Evolutionary conservation across 2,113 vertebrate genomes (phyloP).

Genomic region (Typhlomys cinereus): DNA sequence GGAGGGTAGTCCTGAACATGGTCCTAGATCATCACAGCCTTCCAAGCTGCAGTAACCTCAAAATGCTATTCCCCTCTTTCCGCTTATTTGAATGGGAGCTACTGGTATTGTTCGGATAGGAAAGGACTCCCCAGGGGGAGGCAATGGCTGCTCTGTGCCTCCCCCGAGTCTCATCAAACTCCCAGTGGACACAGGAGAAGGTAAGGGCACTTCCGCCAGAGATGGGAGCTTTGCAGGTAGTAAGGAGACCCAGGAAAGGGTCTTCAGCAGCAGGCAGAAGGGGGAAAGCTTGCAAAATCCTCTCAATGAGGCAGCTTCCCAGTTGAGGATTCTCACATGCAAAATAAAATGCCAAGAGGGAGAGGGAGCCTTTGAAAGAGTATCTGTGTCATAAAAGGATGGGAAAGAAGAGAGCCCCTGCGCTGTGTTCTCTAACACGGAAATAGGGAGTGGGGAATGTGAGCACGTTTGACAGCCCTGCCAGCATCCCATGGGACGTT

Average conservation of each 20-base stretch:
- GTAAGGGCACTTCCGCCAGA: neutral
- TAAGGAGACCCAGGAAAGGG: conserved; percentile 55
- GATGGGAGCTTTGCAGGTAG: conserved; percentile 14
- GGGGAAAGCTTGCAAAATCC: neutral
- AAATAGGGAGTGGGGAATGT: neutral
- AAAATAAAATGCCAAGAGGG: neutral
- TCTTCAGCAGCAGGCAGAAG: neutral
- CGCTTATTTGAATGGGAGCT: conserved; percentile 71
- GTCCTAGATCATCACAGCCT: conserved; percentile 46
- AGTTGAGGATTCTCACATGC: neutral
- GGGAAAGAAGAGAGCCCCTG: neutral
- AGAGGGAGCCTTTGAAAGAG: conserved; percentile 44
- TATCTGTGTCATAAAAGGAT: neutral
- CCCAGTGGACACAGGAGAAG: conserved; percentile 45
- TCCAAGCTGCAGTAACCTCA: conserved; percentile 65
- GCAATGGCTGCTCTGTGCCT: neutral
- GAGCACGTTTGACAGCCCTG: fast-evolving
- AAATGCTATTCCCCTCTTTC: conserved; percentile 61
- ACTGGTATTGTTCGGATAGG: conserved; percentile 69
- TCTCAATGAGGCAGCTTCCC: neutral
- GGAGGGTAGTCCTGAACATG: neutral
- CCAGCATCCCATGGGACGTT: neutral
- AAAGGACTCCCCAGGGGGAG: conserved; percentile 62
- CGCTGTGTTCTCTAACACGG: neutral
- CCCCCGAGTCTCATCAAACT: neutral